Conservation (phyloP, 2,113 vertebrate species). For the Psittacus erithacus region DNA sequence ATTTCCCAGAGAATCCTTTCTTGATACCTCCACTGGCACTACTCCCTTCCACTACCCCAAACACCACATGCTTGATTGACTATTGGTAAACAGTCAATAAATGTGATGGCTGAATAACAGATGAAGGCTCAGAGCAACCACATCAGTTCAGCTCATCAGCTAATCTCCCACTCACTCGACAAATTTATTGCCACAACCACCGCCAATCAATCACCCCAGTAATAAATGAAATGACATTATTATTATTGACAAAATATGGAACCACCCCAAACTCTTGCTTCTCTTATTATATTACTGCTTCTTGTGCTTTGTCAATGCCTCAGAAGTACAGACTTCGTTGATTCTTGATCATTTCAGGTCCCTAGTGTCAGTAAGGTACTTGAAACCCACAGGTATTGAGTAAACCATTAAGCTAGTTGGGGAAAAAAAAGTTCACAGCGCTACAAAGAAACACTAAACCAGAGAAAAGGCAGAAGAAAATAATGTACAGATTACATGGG, state of each 20-base stretch:
- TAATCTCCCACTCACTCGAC: not conserved
- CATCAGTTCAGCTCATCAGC: not conserved
- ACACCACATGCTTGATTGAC: not conserved
- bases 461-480: not conserved
- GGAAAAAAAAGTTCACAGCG: not conserved
- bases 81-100: not conserved
- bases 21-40: not conserved
- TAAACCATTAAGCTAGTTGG: not conserved
- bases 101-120: not conserved
- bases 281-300: not conserved
- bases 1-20: not conserved
- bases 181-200: not conserved
- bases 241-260: not conserved
- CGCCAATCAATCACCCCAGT: not conserved
- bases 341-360: not conserved
- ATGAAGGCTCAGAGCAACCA: not conserved
- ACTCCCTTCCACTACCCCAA: not conserved
- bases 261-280: not conserved
- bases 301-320: not conserved
- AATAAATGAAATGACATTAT: not conserved
- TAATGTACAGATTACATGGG: not conserved
- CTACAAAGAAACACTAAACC: not conserved
- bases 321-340: not conserved
- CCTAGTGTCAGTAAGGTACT: not conserved
- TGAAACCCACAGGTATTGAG: fast-evolving